Conservation (phyloP, 2,113 vertebrate species). For the Pachyramphus minor region DNA sequence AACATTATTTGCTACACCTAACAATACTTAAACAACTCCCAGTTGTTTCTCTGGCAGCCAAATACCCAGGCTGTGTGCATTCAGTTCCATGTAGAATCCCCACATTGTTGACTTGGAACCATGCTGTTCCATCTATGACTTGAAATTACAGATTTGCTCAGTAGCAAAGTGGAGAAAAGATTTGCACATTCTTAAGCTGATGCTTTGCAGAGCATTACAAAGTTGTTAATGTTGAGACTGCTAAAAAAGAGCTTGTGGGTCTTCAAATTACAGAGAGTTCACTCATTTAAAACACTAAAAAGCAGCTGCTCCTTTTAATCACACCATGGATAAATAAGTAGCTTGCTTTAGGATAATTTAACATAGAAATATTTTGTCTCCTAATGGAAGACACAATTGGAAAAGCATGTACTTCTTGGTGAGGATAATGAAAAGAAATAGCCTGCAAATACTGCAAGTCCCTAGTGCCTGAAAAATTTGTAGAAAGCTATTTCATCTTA, state of each 20-base stretch:
- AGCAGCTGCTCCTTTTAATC: neutral
- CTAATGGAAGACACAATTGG: neutral
- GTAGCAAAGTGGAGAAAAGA: neutral
- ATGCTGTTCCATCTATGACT: neutral
- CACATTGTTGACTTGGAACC: neutral
- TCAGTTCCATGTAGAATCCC: neutral
- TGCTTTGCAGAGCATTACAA: neutral
- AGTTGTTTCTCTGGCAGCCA: neutral
- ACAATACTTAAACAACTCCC: neutral
- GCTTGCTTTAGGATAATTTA: neutral
- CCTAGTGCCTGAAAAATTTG: neutral
- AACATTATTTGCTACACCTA: neutral
- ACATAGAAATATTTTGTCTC: neutral
- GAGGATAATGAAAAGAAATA: constrained; percentile 1
- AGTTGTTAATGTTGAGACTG: neutral
- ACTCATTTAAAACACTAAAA: neutral
- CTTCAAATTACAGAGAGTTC: neutral
- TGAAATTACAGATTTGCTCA: neutral
- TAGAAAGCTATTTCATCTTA: neutral
- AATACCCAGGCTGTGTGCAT: neutral
- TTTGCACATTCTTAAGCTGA: neutral
- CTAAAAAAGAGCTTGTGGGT: neutral
- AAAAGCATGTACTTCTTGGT: neutral
- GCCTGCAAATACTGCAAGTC: neutral
- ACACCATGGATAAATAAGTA: neutral